These are phyloP conservation scores for Siderastrea siderea DNA, from an alignment of 92 coral and sea anemone species.

Conservation along the genomic window DNA sequence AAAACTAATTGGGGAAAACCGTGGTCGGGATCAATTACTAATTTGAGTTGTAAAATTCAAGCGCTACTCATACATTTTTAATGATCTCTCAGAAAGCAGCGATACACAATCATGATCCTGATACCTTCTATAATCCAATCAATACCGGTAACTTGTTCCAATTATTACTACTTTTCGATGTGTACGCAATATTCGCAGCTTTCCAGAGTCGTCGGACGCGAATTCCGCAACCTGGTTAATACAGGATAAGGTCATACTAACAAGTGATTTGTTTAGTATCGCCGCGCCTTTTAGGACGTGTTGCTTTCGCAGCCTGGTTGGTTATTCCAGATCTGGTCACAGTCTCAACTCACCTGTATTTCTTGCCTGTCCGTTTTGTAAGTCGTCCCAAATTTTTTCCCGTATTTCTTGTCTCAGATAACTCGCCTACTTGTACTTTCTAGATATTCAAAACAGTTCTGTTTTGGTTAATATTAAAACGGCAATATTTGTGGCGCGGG, in stretches of 20 bases:
- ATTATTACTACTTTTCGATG: no score
- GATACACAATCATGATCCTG: not conserved
- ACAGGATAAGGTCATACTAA: no score
- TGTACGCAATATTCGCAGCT: no score
- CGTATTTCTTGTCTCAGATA: not conserved
- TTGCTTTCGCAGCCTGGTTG: no score
- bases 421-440: not conserved
- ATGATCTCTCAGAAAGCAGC: not conserved
- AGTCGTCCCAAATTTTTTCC: not conserved
- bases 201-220: no score
- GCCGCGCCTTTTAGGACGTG: no score
- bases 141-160: no score
- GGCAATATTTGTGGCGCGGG: constrained; percentile 11
- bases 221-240: no score
- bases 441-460: constrained; percentile 20
- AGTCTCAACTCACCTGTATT: not conserved
- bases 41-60: not conserved
- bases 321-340: no score
- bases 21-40: not conserved
- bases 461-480: not conserved
- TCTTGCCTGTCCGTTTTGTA: not conserved
- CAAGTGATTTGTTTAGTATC: no score
- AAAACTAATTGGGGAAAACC: not conserved
- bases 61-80: not conserved
- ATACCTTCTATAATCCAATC: no score